A percentile compares a stretch with the other conserved stretches of the same genome.
Conservation (phyloP, 1,140 invertebrate genomes). For the Drusus annulatus region DNA sequence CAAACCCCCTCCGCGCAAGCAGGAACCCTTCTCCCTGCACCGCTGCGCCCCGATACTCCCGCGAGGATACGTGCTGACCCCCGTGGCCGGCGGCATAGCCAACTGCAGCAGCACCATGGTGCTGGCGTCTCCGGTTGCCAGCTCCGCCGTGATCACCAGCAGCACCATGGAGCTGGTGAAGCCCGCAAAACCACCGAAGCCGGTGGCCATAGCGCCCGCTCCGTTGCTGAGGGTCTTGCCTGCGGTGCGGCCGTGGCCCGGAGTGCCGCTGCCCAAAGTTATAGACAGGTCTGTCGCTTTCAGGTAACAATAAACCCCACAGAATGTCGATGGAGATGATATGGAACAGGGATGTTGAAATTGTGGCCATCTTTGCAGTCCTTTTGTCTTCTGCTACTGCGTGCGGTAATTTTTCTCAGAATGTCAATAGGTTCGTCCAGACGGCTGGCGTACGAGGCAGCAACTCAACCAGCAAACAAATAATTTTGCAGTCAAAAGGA, state of each 20-base stretch:
- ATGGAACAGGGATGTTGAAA: too few relatives aligned
- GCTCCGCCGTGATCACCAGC: not conserved
- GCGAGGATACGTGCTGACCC: too few relatives aligned
- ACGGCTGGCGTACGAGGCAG: too few relatives aligned
- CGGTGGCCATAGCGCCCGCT: slow-evolving; percentile 13
- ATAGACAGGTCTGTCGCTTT: slow-evolving; percentile 6
- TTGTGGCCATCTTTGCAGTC: too few relatives aligned
- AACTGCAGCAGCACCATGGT: too few relatives aligned
- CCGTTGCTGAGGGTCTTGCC: slow-evolving; percentile 39
- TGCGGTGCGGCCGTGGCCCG: slow-evolving; percentile 15
- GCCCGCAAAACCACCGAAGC: not conserved
- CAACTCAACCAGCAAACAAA: too few relatives aligned
- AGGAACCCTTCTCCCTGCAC: not conserved
- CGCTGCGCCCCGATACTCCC: slow-evolving; percentile 10
- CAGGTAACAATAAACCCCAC: not conserved
- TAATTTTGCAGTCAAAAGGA: too few relatives aligned
- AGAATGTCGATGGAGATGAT: too few relatives aligned
- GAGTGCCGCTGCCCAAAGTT: not conserved
- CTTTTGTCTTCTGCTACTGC: too few relatives aligned
- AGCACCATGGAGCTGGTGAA: not conserved
- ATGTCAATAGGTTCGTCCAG: too few relatives aligned
- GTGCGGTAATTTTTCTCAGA: too few relatives aligned
- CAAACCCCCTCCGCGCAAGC: not conserved
- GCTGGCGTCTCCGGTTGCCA: not conserved
- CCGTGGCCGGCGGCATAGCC: too few relatives aligned